phyloP scores from a whole-genome alignment of 2,113 vertebrate species.

The crab-eating macaque (Macaca fascicularis) region DNA sequence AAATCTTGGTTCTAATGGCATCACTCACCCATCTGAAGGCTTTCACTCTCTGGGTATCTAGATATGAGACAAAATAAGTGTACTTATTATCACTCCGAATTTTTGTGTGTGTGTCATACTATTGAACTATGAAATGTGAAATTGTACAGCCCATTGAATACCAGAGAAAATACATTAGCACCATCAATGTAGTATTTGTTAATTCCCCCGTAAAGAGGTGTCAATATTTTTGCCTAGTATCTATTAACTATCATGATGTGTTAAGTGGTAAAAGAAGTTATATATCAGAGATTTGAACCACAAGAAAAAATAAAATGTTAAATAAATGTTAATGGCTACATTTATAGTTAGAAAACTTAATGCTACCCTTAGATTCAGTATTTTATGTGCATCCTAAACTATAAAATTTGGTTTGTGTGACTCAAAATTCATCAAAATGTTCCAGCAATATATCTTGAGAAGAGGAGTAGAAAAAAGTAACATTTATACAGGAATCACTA shows the following conservation, averaged over 20 bases:
- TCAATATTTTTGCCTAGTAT: background rate
- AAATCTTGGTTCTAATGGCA: background rate
- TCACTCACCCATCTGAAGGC: background rate
- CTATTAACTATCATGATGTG: background rate
- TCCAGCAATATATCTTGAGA: background rate
- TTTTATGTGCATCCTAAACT: background rate
- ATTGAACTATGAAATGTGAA: background rate
- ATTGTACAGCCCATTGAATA: background rate
- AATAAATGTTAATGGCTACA: background rate
- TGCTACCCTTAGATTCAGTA: background rate
- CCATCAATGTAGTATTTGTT: background rate
- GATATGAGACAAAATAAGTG: background rate
- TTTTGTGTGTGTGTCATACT: background rate
- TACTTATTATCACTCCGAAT: background rate
- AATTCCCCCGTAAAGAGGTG: background rate
- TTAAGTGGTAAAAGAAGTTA: background rate
- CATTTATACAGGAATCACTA: background rate
- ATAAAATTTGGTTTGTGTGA: slow-evolving; percentile 1
- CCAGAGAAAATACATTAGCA: background rate
- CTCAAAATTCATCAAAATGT: background rate
- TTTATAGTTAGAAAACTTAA: slow-evolving; percentile 25
- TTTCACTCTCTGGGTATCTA: background rate
- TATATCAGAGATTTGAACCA: background rate
- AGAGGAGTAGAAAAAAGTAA: background rate
- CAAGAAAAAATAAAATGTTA: background rate